Evolutionary conservation across 2,888 invertebrate genomes (phyloP).

Genomic region (Drosophila infuscata): DNA sequence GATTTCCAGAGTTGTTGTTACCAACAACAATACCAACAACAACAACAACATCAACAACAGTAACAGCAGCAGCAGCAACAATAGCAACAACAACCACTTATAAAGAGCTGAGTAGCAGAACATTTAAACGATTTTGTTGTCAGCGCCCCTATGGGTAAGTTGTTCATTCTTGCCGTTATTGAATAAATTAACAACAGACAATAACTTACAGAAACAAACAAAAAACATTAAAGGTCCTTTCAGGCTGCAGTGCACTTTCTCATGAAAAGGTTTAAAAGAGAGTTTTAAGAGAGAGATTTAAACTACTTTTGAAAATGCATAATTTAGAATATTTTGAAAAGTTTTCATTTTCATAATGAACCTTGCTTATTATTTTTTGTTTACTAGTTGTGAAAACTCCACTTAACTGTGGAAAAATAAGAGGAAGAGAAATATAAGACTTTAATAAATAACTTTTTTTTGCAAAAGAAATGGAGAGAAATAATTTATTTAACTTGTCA

Average conservation of each 20-base stretch:
- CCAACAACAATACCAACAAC: not conserved
- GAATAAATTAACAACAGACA: not conserved
- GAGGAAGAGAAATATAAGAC: not conserved
- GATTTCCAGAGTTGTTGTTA: slow-evolving; percentile 32
- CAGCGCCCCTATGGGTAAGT: slow-evolving; percentile 47
- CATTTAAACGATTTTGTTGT: slow-evolving; percentile 9
- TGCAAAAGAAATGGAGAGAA: no score
- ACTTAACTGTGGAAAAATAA: not conserved
- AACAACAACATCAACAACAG: not conserved
- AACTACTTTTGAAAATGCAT: not conserved
- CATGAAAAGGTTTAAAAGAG: not conserved
- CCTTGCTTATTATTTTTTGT: not conserved
- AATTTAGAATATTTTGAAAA: not conserved
- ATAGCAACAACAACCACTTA: slow-evolving; percentile 21
- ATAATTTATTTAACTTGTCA: no score
- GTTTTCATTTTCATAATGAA: not conserved
- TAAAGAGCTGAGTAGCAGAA: slow-evolving; percentile 23
- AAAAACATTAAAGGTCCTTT: not conserved
- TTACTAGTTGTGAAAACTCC: not conserved
- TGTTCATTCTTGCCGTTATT: slow-evolving; percentile 12
- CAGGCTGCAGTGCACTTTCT: not conserved
- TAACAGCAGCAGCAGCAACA: not conserved
- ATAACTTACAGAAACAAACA: not conserved
- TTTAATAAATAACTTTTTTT: no score
- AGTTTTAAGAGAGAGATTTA: not conserved